Percentiles rank a stretch among this genome's conserved stretches.
These are phyloP conservation scores for Hydrocynus forskahlii DNA, from an alignment of 2,797 vertebrate species.

Conservation along the genomic window DNA sequence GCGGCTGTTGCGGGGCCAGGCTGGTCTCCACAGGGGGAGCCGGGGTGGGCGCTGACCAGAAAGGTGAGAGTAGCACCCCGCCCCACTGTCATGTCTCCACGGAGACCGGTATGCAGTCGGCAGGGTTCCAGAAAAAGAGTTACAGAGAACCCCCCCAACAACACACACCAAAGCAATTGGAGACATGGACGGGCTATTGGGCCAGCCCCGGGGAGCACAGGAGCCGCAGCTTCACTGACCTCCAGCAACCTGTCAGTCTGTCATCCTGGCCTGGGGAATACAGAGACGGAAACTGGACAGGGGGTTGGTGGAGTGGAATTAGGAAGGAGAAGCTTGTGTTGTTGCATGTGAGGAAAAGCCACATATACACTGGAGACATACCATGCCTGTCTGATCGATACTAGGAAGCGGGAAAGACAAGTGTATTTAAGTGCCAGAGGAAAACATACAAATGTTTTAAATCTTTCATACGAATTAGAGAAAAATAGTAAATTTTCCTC, in stretches of 20 bases:
- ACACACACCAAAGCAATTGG: constrained; percentile 61
- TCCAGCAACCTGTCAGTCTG: constrained; percentile 78
- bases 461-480: background rate
- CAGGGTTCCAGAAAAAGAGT: constrained; percentile 65
- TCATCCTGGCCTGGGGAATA: constrained; percentile 70
- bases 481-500: background rate
- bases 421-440: background rate
- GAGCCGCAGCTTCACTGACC: constrained; percentile 72
- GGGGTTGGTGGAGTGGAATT: background rate
- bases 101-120: constrained; percentile 65
- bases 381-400: constrained; percentile 1
- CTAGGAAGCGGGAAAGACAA: background rate
- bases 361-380: background rate
- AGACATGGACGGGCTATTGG: constrained; percentile 73
- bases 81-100: constrained; percentile 79
- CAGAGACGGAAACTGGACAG: constrained; percentile 47
- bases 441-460: background rate
- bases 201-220: constrained; percentile 70
- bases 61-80: constrained; percentile 85
- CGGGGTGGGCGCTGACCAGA: constrained; percentile 81
- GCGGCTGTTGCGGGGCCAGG: constrained; percentile 74
- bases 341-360: background rate
- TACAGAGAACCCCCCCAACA: constrained; percentile 62
- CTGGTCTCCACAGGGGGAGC: constrained; percentile 69
- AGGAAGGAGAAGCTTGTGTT: background rate